Base-by-base conservation (phyloP, 2,888 invertebrate species). In the Ephialtes manifestator region DNA sequence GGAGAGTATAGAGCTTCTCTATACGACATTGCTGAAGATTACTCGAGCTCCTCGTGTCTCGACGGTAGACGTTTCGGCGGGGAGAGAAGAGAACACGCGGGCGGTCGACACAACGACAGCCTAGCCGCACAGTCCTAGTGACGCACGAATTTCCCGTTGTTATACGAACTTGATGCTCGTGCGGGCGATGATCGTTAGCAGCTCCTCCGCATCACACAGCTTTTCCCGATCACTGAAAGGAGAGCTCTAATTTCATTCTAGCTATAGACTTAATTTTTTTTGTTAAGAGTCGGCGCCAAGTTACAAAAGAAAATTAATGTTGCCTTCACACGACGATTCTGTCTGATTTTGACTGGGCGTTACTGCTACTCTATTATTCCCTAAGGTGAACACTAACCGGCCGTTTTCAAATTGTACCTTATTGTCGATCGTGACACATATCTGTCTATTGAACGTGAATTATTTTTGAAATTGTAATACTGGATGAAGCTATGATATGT, bases 81-180 rank as follows among this genome's bases (percentile, higher is more conserved):
- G 58, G 53, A 28, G 31, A 18, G 39, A 55, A 28, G 53, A 13
- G 46, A 15, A 28, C 18, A 48, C 71, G 71, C 53, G 63, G 48
- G 1, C 35, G 15, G 24, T 39, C 67, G 18, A 3, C 53, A 53
- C 53, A 55, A 20, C 53, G 24, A 55, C 24, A 24, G 35, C 51
- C 72, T 65, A 39, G 60, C 60, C 60, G 51, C 43, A 75, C 43
- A 75, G 28, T 58, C 79, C 53, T 24, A 28, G 74, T 83, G 83
- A 74, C 78, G 83, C 83, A 53, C 60, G 43, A 74, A 79, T 83
- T 83, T 83, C 74, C 83, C 83, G 74, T 60, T 78, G 72, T 24
- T 53, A 58, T 70, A 70, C 60, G 60, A 31, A 60, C 48, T 24
- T 28, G 53, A 55, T 24, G 11, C 20, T 65, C 58, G 81, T 35